Conservation (phyloP, 2,888 invertebrate species). For the Malthinus flaveolus region DNA sequence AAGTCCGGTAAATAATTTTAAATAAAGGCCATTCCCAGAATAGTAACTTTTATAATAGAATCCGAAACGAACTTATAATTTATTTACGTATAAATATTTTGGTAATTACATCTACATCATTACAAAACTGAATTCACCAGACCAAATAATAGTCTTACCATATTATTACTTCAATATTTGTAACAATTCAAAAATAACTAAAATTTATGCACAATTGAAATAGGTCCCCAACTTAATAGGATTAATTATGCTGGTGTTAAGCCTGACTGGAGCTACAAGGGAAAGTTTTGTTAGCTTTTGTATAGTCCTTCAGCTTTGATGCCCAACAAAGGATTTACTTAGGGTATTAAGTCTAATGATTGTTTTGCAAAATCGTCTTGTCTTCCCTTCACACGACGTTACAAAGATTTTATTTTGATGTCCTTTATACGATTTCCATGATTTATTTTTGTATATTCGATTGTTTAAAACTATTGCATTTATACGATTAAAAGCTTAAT, state of each 20-base stretch:
- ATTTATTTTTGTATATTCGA: too few relatives aligned
- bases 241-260: conserved; percentile 25
- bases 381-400: background rate
- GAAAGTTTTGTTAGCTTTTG: conserved; percentile 24
- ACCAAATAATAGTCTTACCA: conserved; percentile 15
- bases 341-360: conserved; percentile 20
- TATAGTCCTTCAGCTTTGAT: conserved; percentile 22
- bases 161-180: too few relatives aligned
- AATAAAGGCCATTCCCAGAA: too few relatives aligned
- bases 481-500: too few relatives aligned
- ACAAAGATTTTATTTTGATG: too few relatives aligned
- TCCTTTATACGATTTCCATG: too few relatives aligned
- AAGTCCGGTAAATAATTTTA: too few relatives aligned
- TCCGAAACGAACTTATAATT: conserved; percentile 12
- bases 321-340: conserved; percentile 24
- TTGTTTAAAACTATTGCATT: too few relatives aligned
- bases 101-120: conserved; percentile 17
- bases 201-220: conserved; percentile 18
- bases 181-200: too few relatives aligned
- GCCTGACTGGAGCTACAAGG: conserved; percentile 20
- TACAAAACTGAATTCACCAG: conserved; percentile 15
- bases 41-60: too few relatives aligned
- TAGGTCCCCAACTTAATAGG: conserved; percentile 22
- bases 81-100: conserved; percentile 13
- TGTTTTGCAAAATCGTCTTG: conserved; percentile 13